Evolutionary conservation across 2,888 invertebrate genomes (phyloP).

Genomic region (Cryptosula pallasiana): DNA sequence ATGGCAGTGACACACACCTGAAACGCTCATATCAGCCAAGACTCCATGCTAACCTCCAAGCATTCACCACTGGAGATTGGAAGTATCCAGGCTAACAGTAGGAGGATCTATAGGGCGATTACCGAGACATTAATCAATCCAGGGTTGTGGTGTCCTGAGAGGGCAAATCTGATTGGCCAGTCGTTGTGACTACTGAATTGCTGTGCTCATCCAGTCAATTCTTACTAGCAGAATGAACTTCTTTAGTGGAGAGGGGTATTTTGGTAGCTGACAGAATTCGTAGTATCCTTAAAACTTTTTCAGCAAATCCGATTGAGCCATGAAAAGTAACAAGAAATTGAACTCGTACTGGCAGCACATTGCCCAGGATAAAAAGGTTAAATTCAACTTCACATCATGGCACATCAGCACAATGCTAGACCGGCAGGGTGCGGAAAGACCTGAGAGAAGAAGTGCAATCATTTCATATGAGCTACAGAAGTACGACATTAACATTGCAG

Average conservation of each 20-base stretch:
- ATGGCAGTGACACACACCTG: no score
- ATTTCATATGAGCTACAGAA: background rate
- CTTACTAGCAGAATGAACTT: background rate
- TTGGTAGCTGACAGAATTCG: background rate
- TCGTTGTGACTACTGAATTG: background rate
- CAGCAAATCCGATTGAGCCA: background rate
- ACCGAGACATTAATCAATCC: background rate
- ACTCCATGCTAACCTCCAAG: background rate
- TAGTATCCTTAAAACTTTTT: background rate
- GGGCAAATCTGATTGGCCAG: background rate
- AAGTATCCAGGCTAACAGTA: background rate
- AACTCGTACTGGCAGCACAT: background rate
- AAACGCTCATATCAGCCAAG: background rate
- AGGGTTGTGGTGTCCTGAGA: background rate
- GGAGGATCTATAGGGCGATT: background rate
- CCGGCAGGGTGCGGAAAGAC: background rate
- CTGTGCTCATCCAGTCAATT: background rate
- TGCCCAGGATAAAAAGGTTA: background rate
- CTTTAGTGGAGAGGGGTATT: background rate
- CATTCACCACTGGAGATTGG: background rate
- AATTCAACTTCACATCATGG: background rate
- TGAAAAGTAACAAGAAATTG: background rate
- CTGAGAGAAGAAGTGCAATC: conserved; percentile 14
- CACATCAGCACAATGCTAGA: background rate
- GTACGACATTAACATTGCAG: conserved; percentile 18